Conservation (phyloP, 2,888 invertebrate genomes). For the Poecilus cupreus region DNA sequence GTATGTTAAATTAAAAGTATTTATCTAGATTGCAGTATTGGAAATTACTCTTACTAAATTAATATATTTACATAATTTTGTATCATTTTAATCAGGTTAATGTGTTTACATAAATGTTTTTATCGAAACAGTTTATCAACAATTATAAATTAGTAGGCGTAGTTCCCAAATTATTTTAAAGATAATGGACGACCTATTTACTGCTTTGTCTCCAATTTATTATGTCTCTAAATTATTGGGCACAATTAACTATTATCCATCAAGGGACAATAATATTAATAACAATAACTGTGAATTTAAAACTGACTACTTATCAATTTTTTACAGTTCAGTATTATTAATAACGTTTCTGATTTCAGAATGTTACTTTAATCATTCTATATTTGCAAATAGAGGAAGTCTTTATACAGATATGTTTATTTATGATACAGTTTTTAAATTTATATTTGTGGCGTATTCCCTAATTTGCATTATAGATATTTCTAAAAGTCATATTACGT, state of each 20-base stretch:
- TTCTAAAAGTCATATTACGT: not conserved
- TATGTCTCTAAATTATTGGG: slow-evolving; percentile 7
- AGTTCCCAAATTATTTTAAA: too few species aligned
- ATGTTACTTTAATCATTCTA: not conserved
- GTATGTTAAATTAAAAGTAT: too few species aligned
- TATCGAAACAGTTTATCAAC: too few species aligned
- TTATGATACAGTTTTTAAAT: not conserved
- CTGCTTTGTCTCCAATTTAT: not conserved
- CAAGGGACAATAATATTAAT: not conserved
- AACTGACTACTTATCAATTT: not conserved
- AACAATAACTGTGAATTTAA: not conserved
- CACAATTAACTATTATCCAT: slow-evolving; percentile 6
- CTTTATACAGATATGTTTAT: not conserved
- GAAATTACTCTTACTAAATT: too few species aligned
- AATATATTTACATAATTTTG: too few species aligned
- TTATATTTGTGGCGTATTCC: not conserved
- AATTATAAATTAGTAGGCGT: too few species aligned
- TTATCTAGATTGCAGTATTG: too few species aligned
- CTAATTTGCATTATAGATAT: not conserved
- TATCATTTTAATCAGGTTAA: too few species aligned
- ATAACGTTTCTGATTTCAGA: not conserved
- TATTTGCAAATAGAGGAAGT: not conserved
- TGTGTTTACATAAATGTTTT: too few species aligned
- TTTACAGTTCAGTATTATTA: not conserved
- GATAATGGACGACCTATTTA: slow-evolving; percentile 16